These are phyloP conservation scores for Aromia moschata DNA, from an alignment of 2,888 invertebrate genomes.

Conservation along the genomic window DNA sequence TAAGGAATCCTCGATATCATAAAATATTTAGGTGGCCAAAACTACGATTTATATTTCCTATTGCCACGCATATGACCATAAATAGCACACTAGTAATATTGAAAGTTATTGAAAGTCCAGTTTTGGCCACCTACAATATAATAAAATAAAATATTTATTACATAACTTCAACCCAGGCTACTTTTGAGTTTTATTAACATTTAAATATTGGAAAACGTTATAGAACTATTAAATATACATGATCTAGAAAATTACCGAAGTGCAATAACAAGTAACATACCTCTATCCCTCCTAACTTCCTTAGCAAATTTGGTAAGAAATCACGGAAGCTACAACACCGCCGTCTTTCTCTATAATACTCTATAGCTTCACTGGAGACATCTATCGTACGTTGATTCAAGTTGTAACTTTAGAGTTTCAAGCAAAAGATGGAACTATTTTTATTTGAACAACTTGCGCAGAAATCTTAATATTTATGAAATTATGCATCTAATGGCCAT, in stretches of 20 bases:
- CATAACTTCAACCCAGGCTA: not conserved
- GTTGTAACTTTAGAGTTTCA: too few relatives aligned
- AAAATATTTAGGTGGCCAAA: not conserved
- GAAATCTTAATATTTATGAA: too few relatives aligned
- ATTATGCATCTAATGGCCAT: not conserved
- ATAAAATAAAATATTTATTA: not conserved
- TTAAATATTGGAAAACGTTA: too few relatives aligned
- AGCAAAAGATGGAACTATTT: not conserved
- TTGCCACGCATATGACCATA: not conserved
- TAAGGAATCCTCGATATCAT: too few relatives aligned
- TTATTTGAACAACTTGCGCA: not conserved
- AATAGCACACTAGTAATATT: not conserved
- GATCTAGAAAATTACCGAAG: too few relatives aligned
- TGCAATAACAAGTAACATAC: too few relatives aligned
- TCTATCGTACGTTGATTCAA: too few relatives aligned
- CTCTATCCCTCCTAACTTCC: slow-evolving; percentile 1
- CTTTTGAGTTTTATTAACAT: too few relatives aligned
- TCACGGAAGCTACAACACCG: not conserved
- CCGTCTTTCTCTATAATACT: too few relatives aligned
- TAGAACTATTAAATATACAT: too few relatives aligned
- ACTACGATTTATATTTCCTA: not conserved
- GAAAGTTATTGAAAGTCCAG: slow-evolving; percentile 3
- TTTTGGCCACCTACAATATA: slow-evolving; percentile 2
- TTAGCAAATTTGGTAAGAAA: slow-evolving; percentile 3
- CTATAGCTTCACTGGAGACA: not conserved